Conservation (phyloP, 2,797 vertebrate species). For the Staurois parvus region DNA sequence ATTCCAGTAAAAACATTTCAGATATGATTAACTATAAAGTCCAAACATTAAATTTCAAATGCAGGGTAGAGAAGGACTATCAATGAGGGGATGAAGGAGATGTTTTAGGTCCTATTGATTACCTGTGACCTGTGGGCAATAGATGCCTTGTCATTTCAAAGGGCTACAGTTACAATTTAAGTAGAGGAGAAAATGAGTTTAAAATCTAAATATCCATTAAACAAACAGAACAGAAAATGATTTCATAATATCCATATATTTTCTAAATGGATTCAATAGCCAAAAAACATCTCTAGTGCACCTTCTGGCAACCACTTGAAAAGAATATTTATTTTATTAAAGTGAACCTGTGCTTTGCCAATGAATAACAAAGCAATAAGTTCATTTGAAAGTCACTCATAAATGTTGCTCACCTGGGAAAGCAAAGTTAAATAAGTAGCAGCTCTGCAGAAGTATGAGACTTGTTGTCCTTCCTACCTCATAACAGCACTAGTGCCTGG, state of each 20-base stretch:
- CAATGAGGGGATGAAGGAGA: neutral
- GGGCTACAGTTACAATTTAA: neutral
- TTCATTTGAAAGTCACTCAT: too few species aligned
- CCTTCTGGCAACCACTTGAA: neutral
- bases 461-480: too few species aligned
- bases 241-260: neutral
- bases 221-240: neutral
- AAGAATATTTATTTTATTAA: neutral
- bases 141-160: neutral
- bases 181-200: neutral
- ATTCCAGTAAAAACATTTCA: constrained; percentile 58
- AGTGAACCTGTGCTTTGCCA: neutral
- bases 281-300: neutral
- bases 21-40: constrained; percentile 59
- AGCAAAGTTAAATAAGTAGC: too few species aligned
- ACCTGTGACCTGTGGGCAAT: constrained; percentile 24
- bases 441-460: too few species aligned
- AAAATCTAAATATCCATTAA: neutral
- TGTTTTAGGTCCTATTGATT: constrained; percentile 49
- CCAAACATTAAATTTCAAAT: constrained; percentile 47
- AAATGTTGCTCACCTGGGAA: too few species aligned
- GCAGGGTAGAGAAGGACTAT: neutral
- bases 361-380: neutral
- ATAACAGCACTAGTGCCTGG: too few species aligned
- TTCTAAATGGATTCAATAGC: neutral